Evolutionary conservation across 2,113 vertebrate species (phyloP), one percentile per base, ranked within the genome.

Genomic region (Mungos mungo): DNA sequence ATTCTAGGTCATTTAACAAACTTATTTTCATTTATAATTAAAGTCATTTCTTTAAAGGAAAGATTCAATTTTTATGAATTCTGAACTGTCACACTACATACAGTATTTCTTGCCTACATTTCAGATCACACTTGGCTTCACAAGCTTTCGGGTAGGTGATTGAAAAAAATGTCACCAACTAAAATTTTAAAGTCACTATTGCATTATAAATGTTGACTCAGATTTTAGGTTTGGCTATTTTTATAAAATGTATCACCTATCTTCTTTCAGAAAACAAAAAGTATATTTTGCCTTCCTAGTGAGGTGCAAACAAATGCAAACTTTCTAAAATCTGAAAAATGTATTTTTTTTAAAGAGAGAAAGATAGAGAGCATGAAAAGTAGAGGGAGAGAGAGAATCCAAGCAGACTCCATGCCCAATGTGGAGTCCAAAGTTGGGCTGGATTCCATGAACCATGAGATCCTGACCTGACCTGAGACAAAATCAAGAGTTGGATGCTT

Each of bases 41-140:
- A 93, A 86, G 3, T 89, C 16, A 86, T 93, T 79, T 79, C 63
- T 79, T 93, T 82, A 81, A 95, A 63, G 27, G 19, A 52, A 77
- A 69, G 16, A 45, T 57, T 85, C 90, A 18, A 38, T 41, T 88
- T 91, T 89, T 60, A 57, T 85, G 77, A 90, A 63, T 82, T 76
- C 45, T 85, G 65, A 90, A 87, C 18, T 65, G 31, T 31, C n/a
- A 66, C 23, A 60, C 27, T 76, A 45, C 45, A 57, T 1, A 68
- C 4, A 57, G 18, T 31, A 0, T 12, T n/a, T 91, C 27, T 41
- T 82, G 3, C n/a, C 31, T 83, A 50, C 63, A 45, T 25, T 63
- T 72, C 15, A 84, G 81, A 33, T 76, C 11, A 90, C 7, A 80
- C 14, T 87, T 81, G 10, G 63, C 60, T 57, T 50, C 16, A 10